Conservation (phyloP, 2,113 vertebrate species). For the Saccopteryx leptura region DNA sequence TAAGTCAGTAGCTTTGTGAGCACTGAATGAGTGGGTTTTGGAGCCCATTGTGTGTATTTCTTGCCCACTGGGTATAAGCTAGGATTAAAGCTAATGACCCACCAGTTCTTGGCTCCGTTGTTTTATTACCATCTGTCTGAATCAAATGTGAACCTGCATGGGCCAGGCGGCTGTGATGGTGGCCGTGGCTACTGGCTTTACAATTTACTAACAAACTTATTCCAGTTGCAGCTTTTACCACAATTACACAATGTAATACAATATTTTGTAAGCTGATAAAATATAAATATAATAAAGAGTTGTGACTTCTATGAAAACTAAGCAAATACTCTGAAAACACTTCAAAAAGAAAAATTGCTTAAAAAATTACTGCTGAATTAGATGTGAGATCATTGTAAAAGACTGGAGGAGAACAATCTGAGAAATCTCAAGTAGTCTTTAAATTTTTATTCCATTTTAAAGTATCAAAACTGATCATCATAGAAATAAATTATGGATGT, state of each 20-base stretch:
- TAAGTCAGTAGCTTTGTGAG: no score
- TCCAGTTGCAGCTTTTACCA: background rate
- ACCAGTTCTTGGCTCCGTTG: no score
- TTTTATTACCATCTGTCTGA: no score
- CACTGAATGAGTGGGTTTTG: no score
- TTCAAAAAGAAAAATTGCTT: background rate
- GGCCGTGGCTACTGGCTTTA: no score
- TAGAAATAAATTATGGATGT: background rate
- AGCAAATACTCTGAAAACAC: background rate
- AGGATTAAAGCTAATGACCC: no score
- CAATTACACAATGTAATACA: background rate
- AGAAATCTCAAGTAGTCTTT: conserved; percentile 15
- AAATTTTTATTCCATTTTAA: conserved; percentile 16
- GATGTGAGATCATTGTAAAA: background rate
- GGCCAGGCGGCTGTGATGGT: no score
- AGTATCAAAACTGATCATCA: background rate
- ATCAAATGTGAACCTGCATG: no score
- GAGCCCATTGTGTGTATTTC: no score
- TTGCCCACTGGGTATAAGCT: no score
- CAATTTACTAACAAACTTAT: background rate
- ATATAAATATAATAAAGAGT: background rate
- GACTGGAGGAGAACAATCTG: background rate
- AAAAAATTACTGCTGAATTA: conserved; percentile 22
- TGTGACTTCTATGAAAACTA: conserved; percentile 24
- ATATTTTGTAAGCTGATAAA: conserved; percentile 2